A percentile compares a stretch with the other conserved stretches of the same genome.
Conservation (phyloP, 2,888 invertebrate species). For the Pimpla rufipes region DNA sequence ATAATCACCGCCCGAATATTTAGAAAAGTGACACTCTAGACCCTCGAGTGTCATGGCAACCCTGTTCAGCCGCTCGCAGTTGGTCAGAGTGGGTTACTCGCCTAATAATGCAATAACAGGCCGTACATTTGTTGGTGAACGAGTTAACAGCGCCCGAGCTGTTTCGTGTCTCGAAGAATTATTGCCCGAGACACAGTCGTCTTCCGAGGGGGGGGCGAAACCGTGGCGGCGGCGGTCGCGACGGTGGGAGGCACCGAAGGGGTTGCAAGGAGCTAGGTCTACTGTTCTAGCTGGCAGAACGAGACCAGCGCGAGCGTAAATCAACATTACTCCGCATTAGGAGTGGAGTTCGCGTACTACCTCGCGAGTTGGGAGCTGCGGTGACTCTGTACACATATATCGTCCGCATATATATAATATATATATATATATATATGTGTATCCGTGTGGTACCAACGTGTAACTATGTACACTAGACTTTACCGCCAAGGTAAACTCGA, state of each 20-base stretch:
- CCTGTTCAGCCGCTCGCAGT: background rate
- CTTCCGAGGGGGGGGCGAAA: slow-evolving; percentile 51
- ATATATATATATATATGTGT: too few species aligned
- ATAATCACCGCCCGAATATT: too few species aligned
- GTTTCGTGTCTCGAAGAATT: slow-evolving; percentile 68
- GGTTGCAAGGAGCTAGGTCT: slow-evolving; percentile 52
- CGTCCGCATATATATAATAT: background rate
- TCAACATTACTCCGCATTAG: slow-evolving; percentile 85
- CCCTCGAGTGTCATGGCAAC: background rate
- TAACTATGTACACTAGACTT: slow-evolving; percentile 75
- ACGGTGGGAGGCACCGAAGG: slow-evolving; percentile 14
- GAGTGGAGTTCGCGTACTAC: slow-evolving; percentile 79
- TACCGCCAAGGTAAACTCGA: slow-evolving; percentile 81
- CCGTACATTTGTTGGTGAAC: slow-evolving; percentile 67
- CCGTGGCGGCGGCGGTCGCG: slow-evolving; percentile 22
- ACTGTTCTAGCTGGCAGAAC: slow-evolving; percentile 71
- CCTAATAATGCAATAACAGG: slow-evolving; percentile 56
- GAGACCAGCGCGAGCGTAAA: slow-evolving; percentile 81
- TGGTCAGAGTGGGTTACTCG: slow-evolving; percentile 7
- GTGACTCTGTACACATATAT: slow-evolving; percentile 18
- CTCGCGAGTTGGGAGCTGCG: slow-evolving; percentile 72
- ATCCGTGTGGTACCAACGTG: background rate
- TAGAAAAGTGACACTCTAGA: background rate
- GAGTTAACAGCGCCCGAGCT: slow-evolving; percentile 51
- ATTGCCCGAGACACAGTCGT: slow-evolving; percentile 62